Percentiles rank a stretch among this genome's conserved stretches.
Evolutionary conservation across 2,888 invertebrate species (phyloP).

Genomic region (Beris chalybata): DNA sequence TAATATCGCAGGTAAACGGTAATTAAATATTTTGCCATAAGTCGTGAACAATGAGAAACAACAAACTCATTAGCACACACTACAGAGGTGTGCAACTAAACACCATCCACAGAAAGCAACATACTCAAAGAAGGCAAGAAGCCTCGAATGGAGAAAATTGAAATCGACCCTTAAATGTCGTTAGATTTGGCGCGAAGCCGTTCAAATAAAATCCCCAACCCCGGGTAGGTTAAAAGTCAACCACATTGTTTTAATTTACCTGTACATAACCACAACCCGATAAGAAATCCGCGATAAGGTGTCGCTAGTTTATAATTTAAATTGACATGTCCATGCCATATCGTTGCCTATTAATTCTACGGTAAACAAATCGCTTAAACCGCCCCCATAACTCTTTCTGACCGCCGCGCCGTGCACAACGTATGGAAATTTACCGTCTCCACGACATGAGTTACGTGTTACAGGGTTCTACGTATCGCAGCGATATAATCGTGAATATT

Average conservation of each 20-base stretch:
- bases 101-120: too few relatives aligned
- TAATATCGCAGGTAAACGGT: constrained; percentile 8
- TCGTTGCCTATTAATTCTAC: constrained; percentile 27
- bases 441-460: constrained; percentile 13
- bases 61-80: constrained; percentile 20
- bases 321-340: constrained; percentile 28
- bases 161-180: too few relatives aligned
- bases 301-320: constrained; percentile 23
- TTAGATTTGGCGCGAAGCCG: too few relatives aligned
- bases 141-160: too few relatives aligned
- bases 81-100: neutral
- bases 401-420: neutral
- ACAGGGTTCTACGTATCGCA: neutral
- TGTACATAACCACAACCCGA: too few relatives aligned
- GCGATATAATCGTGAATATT: constrained; percentile 21
- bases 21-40: constrained; percentile 14
- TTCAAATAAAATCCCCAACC: too few relatives aligned
- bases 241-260: too few relatives aligned
- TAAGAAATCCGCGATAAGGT: neutral
- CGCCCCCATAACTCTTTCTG: constrained; percentile 5
- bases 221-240: too few relatives aligned
- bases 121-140: too few relatives aligned
- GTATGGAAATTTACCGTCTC: constrained; percentile 25
- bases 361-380: constrained; percentile 30
- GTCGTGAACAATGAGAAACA: neutral